Evolutionary conservation across 2,888 invertebrate genomes (phyloP).

Genomic region (Meta bourneti): DNA sequence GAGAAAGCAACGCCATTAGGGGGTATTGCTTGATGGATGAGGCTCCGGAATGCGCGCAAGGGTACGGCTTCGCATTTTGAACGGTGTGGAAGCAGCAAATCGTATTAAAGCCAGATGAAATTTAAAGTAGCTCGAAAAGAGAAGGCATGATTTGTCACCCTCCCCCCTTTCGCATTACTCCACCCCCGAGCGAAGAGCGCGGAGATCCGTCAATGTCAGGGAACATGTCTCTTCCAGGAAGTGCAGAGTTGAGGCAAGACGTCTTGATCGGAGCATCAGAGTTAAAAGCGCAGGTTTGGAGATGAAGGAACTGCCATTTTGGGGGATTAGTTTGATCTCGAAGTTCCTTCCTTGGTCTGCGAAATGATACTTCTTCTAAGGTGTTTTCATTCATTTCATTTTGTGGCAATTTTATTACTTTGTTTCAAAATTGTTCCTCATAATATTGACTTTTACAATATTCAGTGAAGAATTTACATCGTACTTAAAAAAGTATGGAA

Average conservation of each 20-base stretch:
- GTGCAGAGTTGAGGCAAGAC: slow-evolving; percentile 2
- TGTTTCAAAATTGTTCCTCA: no score
- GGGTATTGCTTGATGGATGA: slow-evolving; percentile 58
- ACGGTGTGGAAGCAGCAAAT: slow-evolving; percentile 71
- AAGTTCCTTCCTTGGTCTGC: neutral
- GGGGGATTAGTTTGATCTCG: neutral
- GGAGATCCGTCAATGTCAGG: slow-evolving; percentile 62
- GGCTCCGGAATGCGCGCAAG: slow-evolving; percentile 20
- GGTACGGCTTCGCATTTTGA: slow-evolving; percentile 52
- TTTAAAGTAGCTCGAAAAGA: slow-evolving; percentile 71
- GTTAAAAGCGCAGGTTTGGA: neutral
- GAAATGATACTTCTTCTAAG: no score
- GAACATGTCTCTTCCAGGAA: slow-evolving; percentile 8
- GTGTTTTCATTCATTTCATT: no score
- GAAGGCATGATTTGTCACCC: slow-evolving; percentile 69
- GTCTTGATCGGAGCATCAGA: neutral
- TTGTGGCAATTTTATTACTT: no score
- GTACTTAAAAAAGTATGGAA: no score
- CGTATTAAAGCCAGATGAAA: slow-evolving; percentile 72
- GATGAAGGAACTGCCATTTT: neutral
- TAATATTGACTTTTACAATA: no score
- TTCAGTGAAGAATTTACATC: no score
- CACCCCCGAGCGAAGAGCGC: slow-evolving; percentile 4
- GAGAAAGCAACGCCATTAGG: slow-evolving; percentile 49
- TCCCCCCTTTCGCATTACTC: slow-evolving; percentile 25